Conservation (phyloP, 2,888 invertebrate genomes). For the Nebria salina region DNA sequence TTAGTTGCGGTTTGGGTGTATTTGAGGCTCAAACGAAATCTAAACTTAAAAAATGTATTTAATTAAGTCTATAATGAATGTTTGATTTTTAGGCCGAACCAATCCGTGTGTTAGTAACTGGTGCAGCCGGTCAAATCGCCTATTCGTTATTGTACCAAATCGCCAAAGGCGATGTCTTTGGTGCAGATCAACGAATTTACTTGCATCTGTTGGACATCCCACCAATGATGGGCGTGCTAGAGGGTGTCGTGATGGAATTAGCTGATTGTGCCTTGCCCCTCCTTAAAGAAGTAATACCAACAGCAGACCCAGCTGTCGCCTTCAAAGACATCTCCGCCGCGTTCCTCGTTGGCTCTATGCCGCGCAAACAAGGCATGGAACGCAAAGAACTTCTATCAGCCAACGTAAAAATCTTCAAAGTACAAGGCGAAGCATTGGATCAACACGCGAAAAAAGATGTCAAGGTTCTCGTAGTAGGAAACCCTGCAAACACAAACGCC, state of each 20-base stretch:
- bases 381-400: constrained; percentile 96
- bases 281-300: constrained; percentile 84
- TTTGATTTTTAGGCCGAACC: constrained; percentile 75
- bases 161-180: constrained; percentile 96
- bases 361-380: constrained; percentile 97
- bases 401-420: constrained; percentile 98
- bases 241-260: constrained; percentile 98
- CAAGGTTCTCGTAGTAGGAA: constrained; percentile 97
- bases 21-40: too few species aligned
- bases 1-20: too few species aligned
- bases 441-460: constrained; percentile 90
- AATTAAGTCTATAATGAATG: neutral
- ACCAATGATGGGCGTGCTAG: constrained; percentile 95
- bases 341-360: constrained; percentile 98
- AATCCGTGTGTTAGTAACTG: constrained; percentile 94
- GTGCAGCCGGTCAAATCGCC: constrained; percentile 99
- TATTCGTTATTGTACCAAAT: constrained; percentile 95
- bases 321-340: constrained; percentile 96
- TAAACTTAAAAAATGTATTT: too few species aligned
- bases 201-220: constrained; percentile 94
- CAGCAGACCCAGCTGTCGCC: constrained; percentile 88
- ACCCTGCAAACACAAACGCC: constrained; percentile 99
- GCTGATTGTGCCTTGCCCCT: constrained; percentile 94
- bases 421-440: constrained; percentile 94
- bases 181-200: constrained; percentile 84